Conservation (phyloP, 2,113 vertebrate species). For the Nycticryphes semicollaris region DNA sequence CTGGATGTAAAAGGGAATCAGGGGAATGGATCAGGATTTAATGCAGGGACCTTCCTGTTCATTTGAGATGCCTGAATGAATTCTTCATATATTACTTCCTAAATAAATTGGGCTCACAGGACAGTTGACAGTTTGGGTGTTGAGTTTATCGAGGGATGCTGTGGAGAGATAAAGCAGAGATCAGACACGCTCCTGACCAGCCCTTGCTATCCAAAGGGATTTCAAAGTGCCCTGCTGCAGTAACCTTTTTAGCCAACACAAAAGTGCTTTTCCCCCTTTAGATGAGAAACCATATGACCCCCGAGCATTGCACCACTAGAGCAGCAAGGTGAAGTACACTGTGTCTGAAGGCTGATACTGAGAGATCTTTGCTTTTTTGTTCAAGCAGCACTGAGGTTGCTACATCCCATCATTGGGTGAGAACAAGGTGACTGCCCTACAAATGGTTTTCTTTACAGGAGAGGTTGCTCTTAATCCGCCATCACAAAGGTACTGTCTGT, state of each 20-base stretch:
- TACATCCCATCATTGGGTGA: background rate
- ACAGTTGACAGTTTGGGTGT: background rate
- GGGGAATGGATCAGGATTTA: background rate
- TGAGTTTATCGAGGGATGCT: background rate
- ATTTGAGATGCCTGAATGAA: background rate
- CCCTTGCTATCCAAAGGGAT: background rate
- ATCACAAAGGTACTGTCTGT: background rate
- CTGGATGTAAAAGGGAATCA: background rate
- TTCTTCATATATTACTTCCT: background rate
- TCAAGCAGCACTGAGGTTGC: background rate
- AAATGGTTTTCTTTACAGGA: background rate
- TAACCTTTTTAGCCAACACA: background rate
- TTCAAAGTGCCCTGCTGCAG: background rate
- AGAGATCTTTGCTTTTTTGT: background rate
- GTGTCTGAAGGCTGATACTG: background rate
- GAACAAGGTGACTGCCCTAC: background rate
- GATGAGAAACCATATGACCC: background rate
- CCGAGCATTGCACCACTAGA: accelerated
- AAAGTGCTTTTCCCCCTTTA: background rate
- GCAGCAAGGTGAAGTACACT: background rate
- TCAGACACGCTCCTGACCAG: background rate
- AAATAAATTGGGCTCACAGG: background rate
- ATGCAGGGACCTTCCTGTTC: background rate
- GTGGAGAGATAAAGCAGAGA: background rate
- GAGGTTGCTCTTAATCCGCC: background rate